Conservation (phyloP, 2,113 vertebrate species). For the Redunca redunca region DNA sequence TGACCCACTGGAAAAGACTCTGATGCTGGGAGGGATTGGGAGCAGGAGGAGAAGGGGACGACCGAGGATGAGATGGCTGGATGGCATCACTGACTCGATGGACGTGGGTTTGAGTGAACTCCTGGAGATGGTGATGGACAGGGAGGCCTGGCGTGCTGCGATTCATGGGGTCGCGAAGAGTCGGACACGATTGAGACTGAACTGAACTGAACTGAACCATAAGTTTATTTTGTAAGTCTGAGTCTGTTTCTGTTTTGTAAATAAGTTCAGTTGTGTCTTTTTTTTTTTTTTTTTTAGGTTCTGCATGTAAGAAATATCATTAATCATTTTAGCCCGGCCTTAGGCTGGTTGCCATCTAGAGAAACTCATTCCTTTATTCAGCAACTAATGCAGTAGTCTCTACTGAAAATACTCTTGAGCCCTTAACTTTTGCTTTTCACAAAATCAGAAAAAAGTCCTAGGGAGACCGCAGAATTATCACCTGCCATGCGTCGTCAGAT, state of each 20-base stretch:
- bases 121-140: too few relatives aligned
- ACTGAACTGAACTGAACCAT: neutral
- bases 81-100: fast-evolving
- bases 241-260: neutral
- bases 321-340: neutral
- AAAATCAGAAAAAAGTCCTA: neutral
- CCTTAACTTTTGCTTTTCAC: neutral
- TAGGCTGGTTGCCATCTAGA: neutral
- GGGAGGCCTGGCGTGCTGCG: too few relatives aligned
- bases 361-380: neutral
- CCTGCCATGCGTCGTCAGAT: neutral
- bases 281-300: neutral
- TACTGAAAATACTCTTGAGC: neutral
- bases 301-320: neutral
- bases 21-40: too few relatives aligned
- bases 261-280: neutral
- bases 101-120: too few relatives aligned
- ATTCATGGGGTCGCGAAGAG: too few relatives aligned
- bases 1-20: too few relatives aligned
- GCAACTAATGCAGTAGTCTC: neutral
- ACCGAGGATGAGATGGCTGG: too few relatives aligned
- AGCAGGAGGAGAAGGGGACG: too few relatives aligned
- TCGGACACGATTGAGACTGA: too few relatives aligned
- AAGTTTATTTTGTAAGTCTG: neutral
- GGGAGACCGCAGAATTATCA: neutral